A percentile compares a stretch with the other conserved stretches of the same genome.
These are phyloP conservation scores for Theristus sp. DNA, from an alignment of 2,888 invertebrate species.

Conservation along the genomic window DNA sequence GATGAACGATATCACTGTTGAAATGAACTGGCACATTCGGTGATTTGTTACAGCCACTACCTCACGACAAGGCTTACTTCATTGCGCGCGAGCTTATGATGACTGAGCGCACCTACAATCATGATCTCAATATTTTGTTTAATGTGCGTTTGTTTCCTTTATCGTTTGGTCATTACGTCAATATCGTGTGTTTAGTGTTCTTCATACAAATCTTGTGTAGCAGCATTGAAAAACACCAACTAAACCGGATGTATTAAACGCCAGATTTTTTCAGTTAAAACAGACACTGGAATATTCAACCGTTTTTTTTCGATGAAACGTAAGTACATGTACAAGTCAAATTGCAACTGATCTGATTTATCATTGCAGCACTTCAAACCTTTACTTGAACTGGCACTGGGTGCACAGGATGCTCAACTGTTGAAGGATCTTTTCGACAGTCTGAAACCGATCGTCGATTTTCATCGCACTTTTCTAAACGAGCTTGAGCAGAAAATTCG, in stretches of 20 bases:
- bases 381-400: neutral
- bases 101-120: slow-evolving; percentile 85
- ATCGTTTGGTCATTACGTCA: neutral
- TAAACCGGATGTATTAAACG: too few species aligned
- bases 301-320: too few species aligned
- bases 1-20: too few species aligned
- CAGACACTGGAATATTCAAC: too few species aligned
- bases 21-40: too few species aligned
- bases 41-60: slow-evolving; percentile 44
- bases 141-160: slow-evolving; percentile 35
- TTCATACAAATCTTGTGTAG: too few species aligned
- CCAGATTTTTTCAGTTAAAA: too few species aligned
- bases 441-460: slow-evolving; percentile 56
- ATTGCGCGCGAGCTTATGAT: slow-evolving; percentile 69
- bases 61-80: slow-evolving; percentile 54
- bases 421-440: slow-evolving; percentile 36
- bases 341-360: too few species aligned
- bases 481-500: slow-evolving; percentile 55
- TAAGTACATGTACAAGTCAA: too few species aligned
- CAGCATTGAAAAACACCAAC: too few species aligned
- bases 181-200: too few species aligned
- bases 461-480: slow-evolving; percentile 57
- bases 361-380: slow-evolving; percentile 6
- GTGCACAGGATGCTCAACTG: neutral
- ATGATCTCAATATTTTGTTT: slow-evolving; percentile 75